Conservation (phyloP, 2,888 invertebrate species). For the Griposia aprilina region DNA sequence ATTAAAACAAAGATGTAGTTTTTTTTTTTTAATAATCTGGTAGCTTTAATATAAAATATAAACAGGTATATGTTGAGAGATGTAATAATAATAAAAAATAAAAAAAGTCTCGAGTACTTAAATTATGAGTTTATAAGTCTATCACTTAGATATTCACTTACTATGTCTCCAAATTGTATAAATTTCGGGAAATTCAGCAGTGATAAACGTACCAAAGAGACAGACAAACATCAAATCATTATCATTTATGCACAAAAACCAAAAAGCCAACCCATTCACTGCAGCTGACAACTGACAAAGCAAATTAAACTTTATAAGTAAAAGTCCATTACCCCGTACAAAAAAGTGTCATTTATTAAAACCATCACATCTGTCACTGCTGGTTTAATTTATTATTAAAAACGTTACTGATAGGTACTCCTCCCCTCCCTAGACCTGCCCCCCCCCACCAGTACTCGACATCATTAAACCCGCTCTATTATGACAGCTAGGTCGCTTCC, state of each 20-base stretch:
- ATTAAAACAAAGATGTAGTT: too few species aligned
- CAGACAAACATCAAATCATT: not conserved
- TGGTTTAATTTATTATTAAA: constrained; percentile 40
- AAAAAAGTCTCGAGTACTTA: too few species aligned
- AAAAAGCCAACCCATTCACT: not conserved
- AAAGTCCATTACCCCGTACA: constrained; percentile 14
- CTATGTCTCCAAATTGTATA: not conserved
- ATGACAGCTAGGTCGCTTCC: constrained; percentile 28
- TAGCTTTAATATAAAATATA: too few species aligned
- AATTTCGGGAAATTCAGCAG: not conserved
- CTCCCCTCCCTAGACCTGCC: not conserved
- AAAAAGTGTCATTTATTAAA: constrained; percentile 22
- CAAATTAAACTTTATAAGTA: not conserved
- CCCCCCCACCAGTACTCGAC: constrained; percentile 6
- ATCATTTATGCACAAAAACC: not conserved
- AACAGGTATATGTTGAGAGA: too few species aligned
- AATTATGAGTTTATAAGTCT: too few species aligned
- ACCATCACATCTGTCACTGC: constrained; percentile 23
- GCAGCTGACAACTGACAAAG: not conserved
- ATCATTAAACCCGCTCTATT: constrained; percentile 33
- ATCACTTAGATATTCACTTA: too few species aligned
- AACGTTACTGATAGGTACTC: constrained; percentile 1
- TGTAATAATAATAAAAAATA: too few species aligned
- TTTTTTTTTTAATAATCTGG: too few species aligned
- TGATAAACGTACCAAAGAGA: not conserved